These are phyloP conservation scores for Leptocoma aspasia DNA, from an alignment of 2,113 vertebrate species.

Conservation along the genomic window DNA sequence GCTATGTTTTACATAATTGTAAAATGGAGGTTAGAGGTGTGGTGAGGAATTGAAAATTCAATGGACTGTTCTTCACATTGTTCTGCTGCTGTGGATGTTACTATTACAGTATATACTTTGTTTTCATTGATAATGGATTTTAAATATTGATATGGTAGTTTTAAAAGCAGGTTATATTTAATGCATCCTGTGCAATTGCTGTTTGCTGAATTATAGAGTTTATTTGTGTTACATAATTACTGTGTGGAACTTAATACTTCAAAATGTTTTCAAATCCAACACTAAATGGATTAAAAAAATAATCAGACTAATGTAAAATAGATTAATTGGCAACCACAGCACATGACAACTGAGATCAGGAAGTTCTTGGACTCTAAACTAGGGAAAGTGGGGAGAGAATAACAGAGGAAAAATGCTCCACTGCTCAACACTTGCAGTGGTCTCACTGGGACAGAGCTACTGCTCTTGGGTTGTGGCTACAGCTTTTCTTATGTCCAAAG, in stretches of 20 bases:
- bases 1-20: background rate
- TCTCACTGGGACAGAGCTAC: background rate
- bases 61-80: background rate
- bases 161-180: background rate
- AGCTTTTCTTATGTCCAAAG: background rate
- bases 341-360: rapidly evolving
- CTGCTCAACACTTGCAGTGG: background rate
- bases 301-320: background rate
- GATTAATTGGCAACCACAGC: background rate
- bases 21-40: background rate
- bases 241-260: background rate
- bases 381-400: background rate
- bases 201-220: background rate
- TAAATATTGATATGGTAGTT: background rate
- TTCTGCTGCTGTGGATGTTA: background rate
- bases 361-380: background rate
- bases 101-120: background rate
- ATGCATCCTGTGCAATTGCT: background rate
- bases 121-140: background rate
- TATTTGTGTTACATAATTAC: background rate
- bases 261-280: background rate
- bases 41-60: background rate
- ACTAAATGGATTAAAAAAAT: background rate
- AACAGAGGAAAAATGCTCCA: background rate
- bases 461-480: background rate